Evolutionary conservation across 2,888 invertebrate species (phyloP).

Genomic region (Thymelicus acteon): DNA sequence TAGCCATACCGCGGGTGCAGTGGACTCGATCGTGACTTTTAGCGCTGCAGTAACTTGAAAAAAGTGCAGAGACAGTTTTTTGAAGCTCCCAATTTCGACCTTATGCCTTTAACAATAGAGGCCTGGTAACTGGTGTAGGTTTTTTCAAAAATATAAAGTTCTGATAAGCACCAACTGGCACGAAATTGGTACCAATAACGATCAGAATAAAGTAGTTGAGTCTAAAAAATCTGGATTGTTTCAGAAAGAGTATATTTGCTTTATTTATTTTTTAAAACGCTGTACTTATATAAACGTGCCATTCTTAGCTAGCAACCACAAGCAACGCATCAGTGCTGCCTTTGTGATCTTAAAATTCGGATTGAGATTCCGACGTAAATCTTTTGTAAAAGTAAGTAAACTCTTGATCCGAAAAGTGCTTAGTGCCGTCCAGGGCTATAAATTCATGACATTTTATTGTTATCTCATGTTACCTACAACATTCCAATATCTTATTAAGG

Average conservation of each 20-base stretch:
- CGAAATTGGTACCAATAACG: constrained; percentile 21
- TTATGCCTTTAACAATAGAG: background rate
- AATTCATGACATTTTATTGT: no score
- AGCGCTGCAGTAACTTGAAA: constrained; percentile 32
- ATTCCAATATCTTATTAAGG: no score
- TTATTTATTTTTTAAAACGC: no score
- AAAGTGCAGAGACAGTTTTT: constrained; percentile 14
- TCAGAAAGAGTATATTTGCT: background rate
- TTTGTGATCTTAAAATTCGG: no score
- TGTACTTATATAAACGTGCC: no score
- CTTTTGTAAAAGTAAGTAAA: no score
- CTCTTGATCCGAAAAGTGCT: no score
- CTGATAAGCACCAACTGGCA: constrained; percentile 28
- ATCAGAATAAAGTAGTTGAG: background rate
- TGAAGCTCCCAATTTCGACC: constrained; percentile 5
- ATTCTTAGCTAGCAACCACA: no score
- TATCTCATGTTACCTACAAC: no score
- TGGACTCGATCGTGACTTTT: constrained; percentile 37
- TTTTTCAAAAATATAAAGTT: constrained; percentile 22
- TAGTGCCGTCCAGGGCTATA: no score
- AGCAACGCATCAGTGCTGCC: no score
- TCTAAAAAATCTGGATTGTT: background rate
- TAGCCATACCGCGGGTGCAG: constrained; percentile 29
- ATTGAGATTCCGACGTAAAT: no score
- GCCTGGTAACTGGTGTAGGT: background rate